Conservation (phyloP, 2,113 vertebrate genomes). For the Phylloscopus whistleri region DNA sequence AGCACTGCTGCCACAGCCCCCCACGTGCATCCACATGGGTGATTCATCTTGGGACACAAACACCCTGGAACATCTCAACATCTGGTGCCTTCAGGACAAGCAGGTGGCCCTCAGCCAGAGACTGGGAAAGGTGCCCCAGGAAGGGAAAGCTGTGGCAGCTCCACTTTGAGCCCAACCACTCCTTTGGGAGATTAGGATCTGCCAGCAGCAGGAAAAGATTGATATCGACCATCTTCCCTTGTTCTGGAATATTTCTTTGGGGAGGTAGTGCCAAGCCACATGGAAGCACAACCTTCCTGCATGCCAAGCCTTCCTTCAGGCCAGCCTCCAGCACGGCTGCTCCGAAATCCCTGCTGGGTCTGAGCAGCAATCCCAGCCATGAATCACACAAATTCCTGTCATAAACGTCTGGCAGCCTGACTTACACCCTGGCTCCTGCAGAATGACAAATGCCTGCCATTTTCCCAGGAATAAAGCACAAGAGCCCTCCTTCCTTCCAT, state of each 20-base stretch:
- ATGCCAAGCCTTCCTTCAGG: not conserved
- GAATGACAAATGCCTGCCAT: not conserved
- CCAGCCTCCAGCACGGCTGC: not conserved
- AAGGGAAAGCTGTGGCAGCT: not conserved
- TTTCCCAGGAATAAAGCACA: not conserved
- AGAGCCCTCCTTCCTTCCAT: not conserved
- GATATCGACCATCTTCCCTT: not conserved
- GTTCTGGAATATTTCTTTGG: not conserved
- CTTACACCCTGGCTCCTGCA: not conserved
- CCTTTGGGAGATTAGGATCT: not conserved
- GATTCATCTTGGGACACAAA: not conserved
- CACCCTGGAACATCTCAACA: not conserved
- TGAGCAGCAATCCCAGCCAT: not conserved
- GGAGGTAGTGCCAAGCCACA: not conserved
- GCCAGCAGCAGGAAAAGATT: not conserved
- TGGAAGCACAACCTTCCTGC: not conserved
- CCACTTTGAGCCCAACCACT: not conserved
- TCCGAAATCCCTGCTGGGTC: not conserved
- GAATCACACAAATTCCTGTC: not conserved
- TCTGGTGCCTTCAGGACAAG: not conserved
- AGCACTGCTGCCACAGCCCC: not conserved
- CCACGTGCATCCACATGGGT: accelerated
- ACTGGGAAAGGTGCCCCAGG: not conserved
- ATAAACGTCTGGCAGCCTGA: not conserved
- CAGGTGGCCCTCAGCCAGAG: not conserved